Base-by-base conservation (phyloP, 1,140 invertebrate genomes). In the Acromyrmex charruanus region DNA sequence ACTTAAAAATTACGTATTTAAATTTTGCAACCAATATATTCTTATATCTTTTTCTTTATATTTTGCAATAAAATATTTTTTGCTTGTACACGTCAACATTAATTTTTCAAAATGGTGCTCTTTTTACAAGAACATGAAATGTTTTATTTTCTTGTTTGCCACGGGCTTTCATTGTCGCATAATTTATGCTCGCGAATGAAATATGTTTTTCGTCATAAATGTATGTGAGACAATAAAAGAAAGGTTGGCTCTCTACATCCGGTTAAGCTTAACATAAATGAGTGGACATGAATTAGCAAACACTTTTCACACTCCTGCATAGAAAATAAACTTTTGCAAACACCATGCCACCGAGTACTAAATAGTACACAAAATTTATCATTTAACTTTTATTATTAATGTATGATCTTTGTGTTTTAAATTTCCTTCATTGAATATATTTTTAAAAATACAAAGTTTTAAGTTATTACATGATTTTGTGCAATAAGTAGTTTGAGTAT, bases 241-340 rank as follows among this genome's bases (percentile, higher is more conserved):
- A 71, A 39, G 65, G n/a, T 81, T 55, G n/a, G 49, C 65, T 18
- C n/a, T 31, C 61, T 53, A 53, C 63, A 68, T 58, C 55, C 39
- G 49, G 65, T 81, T 55, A 81, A 81, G 49, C 65, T 71, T 49
- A 55, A 68, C 51, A 21, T 81, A 81, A 81, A 81, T 81, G 77
- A 81, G 51, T 51, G 77, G 31, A 31, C 31, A 49, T 55, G 49
- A 81, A 71, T 81, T 69, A 81, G 77, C 65, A 69, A 81, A 51
- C 77, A 71, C 49, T 81, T 71, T 81, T 81, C 49, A 71, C 65
- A 81, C 28, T 81, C 21, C 2, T 58, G 65, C 66, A 69, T 81
- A 81, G 49, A 81, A 81, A 81, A 71, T 80, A 80, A 80, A 80
- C 63, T 55, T 81, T 71, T 55, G n/a, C 10, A 69, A n/a, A 69